Evolutionary conservation across 2,888 invertebrate species (phyloP).

Genomic region (Epirrita christyi): DNA sequence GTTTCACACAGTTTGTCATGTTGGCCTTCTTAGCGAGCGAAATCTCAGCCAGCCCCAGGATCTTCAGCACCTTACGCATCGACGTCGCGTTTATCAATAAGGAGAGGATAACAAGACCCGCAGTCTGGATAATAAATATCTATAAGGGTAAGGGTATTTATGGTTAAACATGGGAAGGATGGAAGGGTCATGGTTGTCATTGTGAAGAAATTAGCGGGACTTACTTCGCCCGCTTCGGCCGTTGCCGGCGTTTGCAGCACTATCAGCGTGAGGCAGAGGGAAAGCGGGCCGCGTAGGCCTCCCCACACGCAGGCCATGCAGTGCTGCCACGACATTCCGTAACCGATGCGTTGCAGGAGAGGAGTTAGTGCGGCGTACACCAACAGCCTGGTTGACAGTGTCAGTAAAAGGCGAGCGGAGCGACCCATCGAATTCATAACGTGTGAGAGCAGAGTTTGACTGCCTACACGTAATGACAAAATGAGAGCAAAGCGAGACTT

Average conservation of each 20-base stretch:
- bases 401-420: not conserved
- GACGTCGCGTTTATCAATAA: conserved; percentile 85
- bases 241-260: conserved; percentile 73
- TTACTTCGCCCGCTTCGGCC: conserved; percentile 66
- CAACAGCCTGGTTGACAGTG: conserved; percentile 52
- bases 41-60: conserved; percentile 80
- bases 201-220: conserved; percentile 7
- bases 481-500: no score
- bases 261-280: conserved; percentile 83
- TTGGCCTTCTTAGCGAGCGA: conserved; percentile 81
- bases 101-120: conserved; percentile 84
- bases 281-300: conserved; percentile 85
- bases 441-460: no score
- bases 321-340: conserved; percentile 85
- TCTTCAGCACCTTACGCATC: conserved; percentile 75
- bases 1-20: conserved; percentile 83
- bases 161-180: no score
- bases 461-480: no score
- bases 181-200: no score
- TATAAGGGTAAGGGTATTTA: conserved; percentile 31
- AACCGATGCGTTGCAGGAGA: conserved; percentile 79
- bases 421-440: no score
- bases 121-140: conserved; percentile 83
- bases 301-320: conserved; percentile 86
- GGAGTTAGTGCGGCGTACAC: conserved; percentile 82